These are phyloP conservation scores for Probaryconus sp. DNA, from an alignment of 1,140 invertebrate genomes.

Conservation along the genomic window DNA sequence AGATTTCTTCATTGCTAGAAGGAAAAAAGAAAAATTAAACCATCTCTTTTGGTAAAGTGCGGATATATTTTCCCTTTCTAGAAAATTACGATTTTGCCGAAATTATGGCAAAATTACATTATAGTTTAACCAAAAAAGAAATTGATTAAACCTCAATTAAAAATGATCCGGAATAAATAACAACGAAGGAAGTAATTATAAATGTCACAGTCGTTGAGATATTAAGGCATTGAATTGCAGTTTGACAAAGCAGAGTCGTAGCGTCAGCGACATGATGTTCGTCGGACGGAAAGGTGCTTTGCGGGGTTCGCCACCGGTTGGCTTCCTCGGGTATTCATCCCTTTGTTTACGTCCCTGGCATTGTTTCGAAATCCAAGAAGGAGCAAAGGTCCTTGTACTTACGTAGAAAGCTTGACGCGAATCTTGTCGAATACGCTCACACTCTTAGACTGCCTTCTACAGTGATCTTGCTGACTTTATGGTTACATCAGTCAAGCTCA, in stretches of 20 bases:
- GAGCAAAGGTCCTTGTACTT: conserved; percentile 18
- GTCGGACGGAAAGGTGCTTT: conserved; percentile 58
- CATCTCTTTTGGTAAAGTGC: too few relatives aligned
- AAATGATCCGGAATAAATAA: conserved; percentile 23
- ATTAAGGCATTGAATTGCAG: conserved; percentile 46
- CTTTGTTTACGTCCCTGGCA: conserved; percentile 67
- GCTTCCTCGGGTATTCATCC: conserved; percentile 64
- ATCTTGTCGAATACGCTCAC: conserved; percentile 39
- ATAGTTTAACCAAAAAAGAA: too few relatives aligned
- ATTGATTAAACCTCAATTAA: too few relatives aligned
- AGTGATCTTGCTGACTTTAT: conserved; percentile 12
- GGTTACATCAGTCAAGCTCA: conserved; percentile 18
- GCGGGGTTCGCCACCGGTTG: conserved; percentile 46
- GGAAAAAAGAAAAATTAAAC: too few relatives aligned
- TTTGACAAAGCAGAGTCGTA: conserved; percentile 30
- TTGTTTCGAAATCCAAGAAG: conserved; percentile 62
- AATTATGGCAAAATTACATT: too few relatives aligned
- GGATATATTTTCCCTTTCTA: too few relatives aligned
- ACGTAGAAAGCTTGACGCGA: conserved; percentile 17
- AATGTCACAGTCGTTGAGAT: conserved; percentile 33
- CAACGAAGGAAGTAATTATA: conserved; percentile 36
- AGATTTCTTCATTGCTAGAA: too few relatives aligned
- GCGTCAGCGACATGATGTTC: conserved; percentile 42
- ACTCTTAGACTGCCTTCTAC: not conserved
- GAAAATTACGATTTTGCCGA: too few relatives aligned